Base-by-base conservation (phyloP, 2,113 vertebrate species). In the Proteles cristata region DNA sequence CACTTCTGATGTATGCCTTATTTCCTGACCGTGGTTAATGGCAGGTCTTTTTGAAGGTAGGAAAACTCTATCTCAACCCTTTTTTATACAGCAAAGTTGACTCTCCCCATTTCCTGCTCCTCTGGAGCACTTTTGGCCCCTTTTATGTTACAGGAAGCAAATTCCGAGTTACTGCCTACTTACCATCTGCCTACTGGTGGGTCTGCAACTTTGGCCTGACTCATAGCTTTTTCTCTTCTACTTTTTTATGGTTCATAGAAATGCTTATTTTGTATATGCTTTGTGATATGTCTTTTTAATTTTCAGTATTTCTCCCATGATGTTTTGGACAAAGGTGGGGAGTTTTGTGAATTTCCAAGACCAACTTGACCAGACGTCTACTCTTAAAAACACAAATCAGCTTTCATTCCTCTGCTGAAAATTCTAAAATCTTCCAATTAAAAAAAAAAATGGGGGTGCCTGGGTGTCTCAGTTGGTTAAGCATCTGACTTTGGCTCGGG, bases 401-500 rank as follows among this genome's bases (percentile, higher is more conserved):
- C 74, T 87, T 90, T 88, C n/a, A 88, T 50, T 94, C 31, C 68
- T 95, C 58, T 90, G 17, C 65, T 92, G 71, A 92, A 94, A 95
- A 85, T 82, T 2, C 39, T 85, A 69, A 94, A 92, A 53, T 45
- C 39, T 93, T 76, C 35, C 55, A 71, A 12, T 73, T 53, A 7
- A 71, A 94, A 89, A 77, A 8, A 21, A 9, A 61, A 2, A 61
- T 9, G 19, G 58, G 58, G 58, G 21, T 8, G 8, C 58, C 21
- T 61, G 58, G 19, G 58, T 61, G 21, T 19, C 21, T 61, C 21
- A 61, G 21, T 61, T 61, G 58, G 21, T 21, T 61, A 61, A 23
- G 58, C 21, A 17, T 61, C 21, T 21, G 7, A 61, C 58, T 61
- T 61, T 61, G 58, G 58, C 58, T 61, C 58, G 23, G 21, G 58